Evolutionary conservation across 2,113 vertebrate genomes (phyloP).

Genomic region (cattle (Bos taurus)): DNA sequence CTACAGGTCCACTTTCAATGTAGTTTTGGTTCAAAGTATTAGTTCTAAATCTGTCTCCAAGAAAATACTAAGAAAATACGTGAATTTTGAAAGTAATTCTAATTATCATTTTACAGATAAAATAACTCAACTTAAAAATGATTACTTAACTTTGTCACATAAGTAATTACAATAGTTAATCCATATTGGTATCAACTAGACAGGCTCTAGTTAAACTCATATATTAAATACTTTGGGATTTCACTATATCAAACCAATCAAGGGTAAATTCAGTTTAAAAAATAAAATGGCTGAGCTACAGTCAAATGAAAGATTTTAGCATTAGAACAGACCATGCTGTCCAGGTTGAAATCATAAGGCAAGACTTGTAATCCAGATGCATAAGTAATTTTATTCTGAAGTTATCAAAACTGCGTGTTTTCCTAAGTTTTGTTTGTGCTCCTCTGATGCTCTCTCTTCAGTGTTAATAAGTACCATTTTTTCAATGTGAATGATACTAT

Average conservation of each 20-base stretch:
- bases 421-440: neutral
- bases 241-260: neutral
- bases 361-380: neutral
- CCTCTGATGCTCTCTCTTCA: neutral
- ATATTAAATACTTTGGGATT: neutral
- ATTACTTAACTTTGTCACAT: neutral
- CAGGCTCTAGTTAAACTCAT: neutral
- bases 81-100: neutral
- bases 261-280: neutral
- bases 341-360: neutral
- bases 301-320: neutral
- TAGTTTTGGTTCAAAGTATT: neutral
- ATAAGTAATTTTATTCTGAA: neutral
- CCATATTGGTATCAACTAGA: neutral
- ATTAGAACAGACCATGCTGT: neutral
- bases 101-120: constrained; percentile 54
- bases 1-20: neutral
- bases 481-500: neutral
- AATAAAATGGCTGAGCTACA: neutral
- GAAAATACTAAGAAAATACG: neutral
- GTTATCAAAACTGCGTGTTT: neutral
- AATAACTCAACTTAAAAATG: neutral
- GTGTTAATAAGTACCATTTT: neutral
- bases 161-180: neutral
- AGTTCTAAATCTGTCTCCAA: neutral